phyloP scores from a whole-genome alignment of 2,113 vertebrate species.

The Cervus canadensis region DNA sequence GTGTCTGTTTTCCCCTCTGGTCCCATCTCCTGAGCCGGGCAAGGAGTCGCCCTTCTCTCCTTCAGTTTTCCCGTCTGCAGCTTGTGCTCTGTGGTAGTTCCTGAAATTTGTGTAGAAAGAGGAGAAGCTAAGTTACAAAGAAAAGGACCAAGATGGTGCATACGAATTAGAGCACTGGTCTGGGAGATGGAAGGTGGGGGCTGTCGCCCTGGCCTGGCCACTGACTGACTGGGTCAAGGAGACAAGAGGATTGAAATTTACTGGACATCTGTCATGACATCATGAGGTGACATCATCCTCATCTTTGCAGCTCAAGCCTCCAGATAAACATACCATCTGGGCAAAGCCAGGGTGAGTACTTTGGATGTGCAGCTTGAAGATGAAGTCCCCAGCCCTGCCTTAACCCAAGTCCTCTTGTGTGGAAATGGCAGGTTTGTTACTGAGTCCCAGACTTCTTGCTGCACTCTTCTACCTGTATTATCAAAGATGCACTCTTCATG shows the following conservation, averaged over 20 bases:
- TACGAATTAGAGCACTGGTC: neutral
- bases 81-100: neutral
- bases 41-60: neutral
- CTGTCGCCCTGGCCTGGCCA: neutral
- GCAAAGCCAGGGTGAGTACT: neutral
- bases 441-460: neutral
- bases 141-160: neutral
- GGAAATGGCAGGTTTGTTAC: neutral
- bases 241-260: neutral
- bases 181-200: neutral
- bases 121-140: neutral
- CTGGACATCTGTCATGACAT: neutral
- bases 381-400: neutral
- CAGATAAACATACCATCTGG: neutral
- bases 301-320: neutral
- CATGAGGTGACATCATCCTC: neutral
- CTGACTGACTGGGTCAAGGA: neutral
- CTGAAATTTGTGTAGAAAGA: slow-evolving; percentile 5
- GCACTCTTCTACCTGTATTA: neutral
- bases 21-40: neutral
- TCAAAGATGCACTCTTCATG: neutral
- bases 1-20: neutral
- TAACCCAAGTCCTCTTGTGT: neutral
- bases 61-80: neutral
- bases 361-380: neutral